These are phyloP conservation scores for Archips crataeganus DNA, from an alignment of 2,888 invertebrate species.

Conservation along the genomic window DNA sequence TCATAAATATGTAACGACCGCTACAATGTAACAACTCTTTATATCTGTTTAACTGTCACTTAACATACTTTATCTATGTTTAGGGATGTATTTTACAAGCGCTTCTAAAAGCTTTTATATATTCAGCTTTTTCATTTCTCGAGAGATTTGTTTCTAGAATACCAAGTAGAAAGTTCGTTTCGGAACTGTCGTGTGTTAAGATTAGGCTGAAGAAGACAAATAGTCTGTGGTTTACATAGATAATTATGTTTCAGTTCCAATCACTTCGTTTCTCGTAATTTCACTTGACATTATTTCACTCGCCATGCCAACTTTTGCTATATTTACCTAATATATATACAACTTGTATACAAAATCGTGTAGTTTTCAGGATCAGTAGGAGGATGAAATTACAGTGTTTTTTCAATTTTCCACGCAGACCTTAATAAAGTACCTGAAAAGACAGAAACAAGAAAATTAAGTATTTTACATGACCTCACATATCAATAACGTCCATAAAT, in stretches of 20 bases:
- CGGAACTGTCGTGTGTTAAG: not conserved
- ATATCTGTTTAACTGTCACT: slow-evolving; percentile 27
- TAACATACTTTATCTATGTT: slow-evolving; percentile 11
- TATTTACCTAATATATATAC: no score
- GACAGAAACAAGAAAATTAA: not conserved
- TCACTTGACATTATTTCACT: no score
- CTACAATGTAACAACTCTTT: slow-evolving; percentile 25
- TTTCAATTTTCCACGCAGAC: no score
- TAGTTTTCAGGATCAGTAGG: no score
- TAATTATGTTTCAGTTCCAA: not conserved
- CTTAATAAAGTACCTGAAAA: not conserved
- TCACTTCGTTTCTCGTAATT: not conserved
- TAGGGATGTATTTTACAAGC: not conserved
- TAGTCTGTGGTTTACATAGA: not conserved
- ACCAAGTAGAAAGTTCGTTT: not conserved
- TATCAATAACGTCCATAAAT: no score
- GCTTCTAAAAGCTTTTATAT: not conserved
- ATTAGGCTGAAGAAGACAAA: not conserved
- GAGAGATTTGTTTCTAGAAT: slow-evolving; percentile 4
- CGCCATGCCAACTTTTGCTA: no score
- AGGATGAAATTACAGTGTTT: no score
- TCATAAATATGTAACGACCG: slow-evolving; percentile 17
- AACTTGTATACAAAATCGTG: no score
- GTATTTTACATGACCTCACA: no score
- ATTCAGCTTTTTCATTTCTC: not conserved